Conservation (phyloP, 2,888 invertebrate species). For the Pachliopta kotzebuea region DNA sequence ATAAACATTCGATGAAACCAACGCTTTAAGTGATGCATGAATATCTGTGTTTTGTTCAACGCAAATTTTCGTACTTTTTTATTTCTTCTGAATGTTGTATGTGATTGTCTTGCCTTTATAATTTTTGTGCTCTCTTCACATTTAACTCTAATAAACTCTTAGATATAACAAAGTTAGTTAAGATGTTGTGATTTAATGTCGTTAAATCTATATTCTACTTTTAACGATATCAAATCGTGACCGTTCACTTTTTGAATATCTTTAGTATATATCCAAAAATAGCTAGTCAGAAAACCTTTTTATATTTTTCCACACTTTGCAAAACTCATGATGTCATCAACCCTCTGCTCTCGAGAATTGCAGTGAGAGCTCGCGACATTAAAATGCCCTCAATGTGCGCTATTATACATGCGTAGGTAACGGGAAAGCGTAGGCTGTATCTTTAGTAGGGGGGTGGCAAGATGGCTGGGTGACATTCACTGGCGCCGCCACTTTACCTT, state of each 20-base stretch:
- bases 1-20: slow-evolving; percentile 1
- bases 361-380: slow-evolving; percentile 5
- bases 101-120: not conserved
- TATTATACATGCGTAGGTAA: slow-evolving; percentile 20
- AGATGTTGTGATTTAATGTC: no score
- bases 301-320: not conserved
- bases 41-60: slow-evolving; percentile 15
- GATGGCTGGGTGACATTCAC: slow-evolving; percentile 60
- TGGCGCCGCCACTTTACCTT: slow-evolving; percentile 74
- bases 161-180: no score
- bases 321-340: slow-evolving; percentile 5
- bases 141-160: no score
- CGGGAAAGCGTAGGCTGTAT: slow-evolving; percentile 22
- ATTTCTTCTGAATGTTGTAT: slow-evolving; percentile 18
- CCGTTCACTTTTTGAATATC: no score
- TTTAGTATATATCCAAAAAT: no score
- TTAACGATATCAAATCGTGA: no score
- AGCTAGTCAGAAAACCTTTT: no score
- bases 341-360: slow-evolving; percentile 3
- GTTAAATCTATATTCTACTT: no score
- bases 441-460: slow-evolving; percentile 31
- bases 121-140: no score
- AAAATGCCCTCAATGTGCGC: slow-evolving; percentile 17
- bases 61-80: slow-evolving; percentile 18
- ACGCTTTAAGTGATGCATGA: slow-evolving; percentile 27